Percentiles rank a stretch among this genome's conserved stretches.
phyloP scores from a whole-genome alignment of 2,113 vertebrate species.

The Notarius quadriscutis region DNA sequence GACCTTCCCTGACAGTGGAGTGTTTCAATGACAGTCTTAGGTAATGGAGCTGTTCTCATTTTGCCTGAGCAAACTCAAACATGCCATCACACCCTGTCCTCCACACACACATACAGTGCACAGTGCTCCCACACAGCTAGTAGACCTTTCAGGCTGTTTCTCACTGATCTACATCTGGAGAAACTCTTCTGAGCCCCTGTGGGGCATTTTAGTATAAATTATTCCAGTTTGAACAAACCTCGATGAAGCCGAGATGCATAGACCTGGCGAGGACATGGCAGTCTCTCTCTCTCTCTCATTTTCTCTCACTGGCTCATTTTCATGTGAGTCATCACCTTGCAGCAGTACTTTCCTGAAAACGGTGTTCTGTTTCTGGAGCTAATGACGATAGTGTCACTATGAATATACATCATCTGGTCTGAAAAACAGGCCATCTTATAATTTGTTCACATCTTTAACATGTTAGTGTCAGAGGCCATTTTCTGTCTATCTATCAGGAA shows the following conservation, averaged over 20 bases:
- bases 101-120: neutral
- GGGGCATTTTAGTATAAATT: constrained; percentile 34
- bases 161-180: neutral
- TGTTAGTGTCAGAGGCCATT: constrained; percentile 24
- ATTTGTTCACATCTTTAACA: constrained; percentile 38
- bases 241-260: constrained; percentile 44
- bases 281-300: constrained; percentile 27
- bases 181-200: constrained; percentile 20
- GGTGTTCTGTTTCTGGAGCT: constrained; percentile 42
- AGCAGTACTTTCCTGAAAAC: constrained; percentile 40
- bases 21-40: neutral
- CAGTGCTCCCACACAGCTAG: constrained; percentile 9
- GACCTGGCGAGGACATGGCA: constrained; percentile 49
- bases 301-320: constrained; percentile 43
- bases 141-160: constrained; percentile 2
- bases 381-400: constrained; percentile 51
- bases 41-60: constrained; percentile 15
- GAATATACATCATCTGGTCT: constrained; percentile 35
- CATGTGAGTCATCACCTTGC: constrained; percentile 47
- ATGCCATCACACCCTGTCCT: constrained; percentile 9
- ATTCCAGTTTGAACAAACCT: constrained; percentile 50
- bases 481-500: constrained; percentile 25
- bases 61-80: neutral
- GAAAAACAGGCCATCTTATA: constrained; percentile 1
- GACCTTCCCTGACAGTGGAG: neutral